Percentiles rank a stretch among this genome's conserved stretches.
phyloP scores from a whole-genome alignment of 2,888 invertebrate genomes.

The Pollenia labialis region DNA sequence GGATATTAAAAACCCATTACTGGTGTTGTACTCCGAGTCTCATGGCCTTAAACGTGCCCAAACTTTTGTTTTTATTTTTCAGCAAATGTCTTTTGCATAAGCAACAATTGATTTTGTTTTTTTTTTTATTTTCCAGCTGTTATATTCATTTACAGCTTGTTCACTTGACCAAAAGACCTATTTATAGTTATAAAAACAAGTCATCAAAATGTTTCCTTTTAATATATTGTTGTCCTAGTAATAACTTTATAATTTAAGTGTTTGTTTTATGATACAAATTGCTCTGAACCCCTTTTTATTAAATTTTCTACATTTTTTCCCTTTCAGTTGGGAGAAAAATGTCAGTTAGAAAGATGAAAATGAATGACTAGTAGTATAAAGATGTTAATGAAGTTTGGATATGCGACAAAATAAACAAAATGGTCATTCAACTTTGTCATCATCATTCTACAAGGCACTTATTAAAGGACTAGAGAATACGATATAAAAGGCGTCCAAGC shows the following conservation, averaged over 20 bases:
- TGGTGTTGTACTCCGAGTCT: too few relatives aligned
- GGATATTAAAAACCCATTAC: too few relatives aligned
- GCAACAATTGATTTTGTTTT: constrained; percentile 55
- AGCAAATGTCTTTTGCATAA: constrained; percentile 14
- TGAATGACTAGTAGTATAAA: background rate
- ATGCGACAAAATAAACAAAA: background rate
- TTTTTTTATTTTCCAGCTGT: constrained; percentile 13
- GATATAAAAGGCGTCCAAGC: constrained; percentile 62
- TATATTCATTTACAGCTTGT: constrained; percentile 33
- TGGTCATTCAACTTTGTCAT: constrained; percentile 22
- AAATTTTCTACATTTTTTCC: constrained; percentile 4
- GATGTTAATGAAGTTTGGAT: constrained; percentile 1
- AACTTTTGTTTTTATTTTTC: too few relatives aligned
- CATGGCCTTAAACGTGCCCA: too few relatives aligned
- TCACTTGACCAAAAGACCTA: constrained; percentile 61
- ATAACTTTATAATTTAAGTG: constrained; percentile 52
- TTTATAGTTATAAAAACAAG: constrained; percentile 48
- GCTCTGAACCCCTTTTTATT: constrained; percentile 24
- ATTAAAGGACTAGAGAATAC: background rate
- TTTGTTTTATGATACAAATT: constrained; percentile 56
- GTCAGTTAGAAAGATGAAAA: background rate
- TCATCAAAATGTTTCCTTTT: constrained; percentile 20
- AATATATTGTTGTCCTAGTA: constrained; percentile 4
- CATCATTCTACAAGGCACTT: background rate
- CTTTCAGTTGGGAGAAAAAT: background rate